phyloP scores from a whole-genome alignment of 2,113 vertebrate genomes.

The Aix galericulata region DNA sequence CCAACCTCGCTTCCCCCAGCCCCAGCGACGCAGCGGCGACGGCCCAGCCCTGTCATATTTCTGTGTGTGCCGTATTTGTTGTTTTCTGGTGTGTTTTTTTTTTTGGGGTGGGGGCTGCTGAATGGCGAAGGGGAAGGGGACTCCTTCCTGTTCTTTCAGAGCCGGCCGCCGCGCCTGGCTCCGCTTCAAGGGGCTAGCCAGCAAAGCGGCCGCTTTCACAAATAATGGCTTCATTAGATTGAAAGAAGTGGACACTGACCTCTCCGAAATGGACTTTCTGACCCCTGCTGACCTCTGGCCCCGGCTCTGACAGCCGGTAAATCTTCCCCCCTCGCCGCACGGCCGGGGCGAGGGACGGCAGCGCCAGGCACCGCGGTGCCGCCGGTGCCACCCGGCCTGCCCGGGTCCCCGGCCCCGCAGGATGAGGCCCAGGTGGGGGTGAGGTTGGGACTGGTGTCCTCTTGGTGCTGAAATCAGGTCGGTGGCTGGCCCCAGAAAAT shows the following conservation, averaged over 20 bases:
- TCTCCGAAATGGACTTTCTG: conserved; percentile 83
- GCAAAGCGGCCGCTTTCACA: conserved; percentile 73
- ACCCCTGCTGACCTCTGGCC: conserved; percentile 83
- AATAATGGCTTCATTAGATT: conserved; percentile 86
- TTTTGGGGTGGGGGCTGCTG: conserved; percentile 1
- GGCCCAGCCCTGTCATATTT: not conserved
- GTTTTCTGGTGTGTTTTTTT: not conserved
- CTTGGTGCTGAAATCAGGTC: rapidly evolving
- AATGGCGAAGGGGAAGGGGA: conserved; percentile 51
- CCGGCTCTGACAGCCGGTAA: conserved; percentile 82
- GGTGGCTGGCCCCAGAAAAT: not conserved
- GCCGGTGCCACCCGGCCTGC: rapidly evolving
- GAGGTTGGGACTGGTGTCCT: not conserved
- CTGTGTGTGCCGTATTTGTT: conserved; percentile 10
- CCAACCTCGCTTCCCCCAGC: rapidly evolving
- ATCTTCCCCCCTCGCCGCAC: conserved; percentile 74
- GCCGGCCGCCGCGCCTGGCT: conserved; percentile 28
- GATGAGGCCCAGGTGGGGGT: not conserved
- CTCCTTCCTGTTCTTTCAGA: conserved; percentile 74
- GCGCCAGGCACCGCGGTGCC: not conserved
- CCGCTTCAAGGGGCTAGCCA: conserved; percentile 72
- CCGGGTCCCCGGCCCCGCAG: not conserved
- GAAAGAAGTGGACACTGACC: conserved; percentile 83
- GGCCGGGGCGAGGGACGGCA: not conserved
- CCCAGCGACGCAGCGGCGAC: not conserved